These are phyloP conservation scores for Lepus oiostolus DNA, from an alignment of 2,797 vertebrate species.

Conservation along the genomic window DNA sequence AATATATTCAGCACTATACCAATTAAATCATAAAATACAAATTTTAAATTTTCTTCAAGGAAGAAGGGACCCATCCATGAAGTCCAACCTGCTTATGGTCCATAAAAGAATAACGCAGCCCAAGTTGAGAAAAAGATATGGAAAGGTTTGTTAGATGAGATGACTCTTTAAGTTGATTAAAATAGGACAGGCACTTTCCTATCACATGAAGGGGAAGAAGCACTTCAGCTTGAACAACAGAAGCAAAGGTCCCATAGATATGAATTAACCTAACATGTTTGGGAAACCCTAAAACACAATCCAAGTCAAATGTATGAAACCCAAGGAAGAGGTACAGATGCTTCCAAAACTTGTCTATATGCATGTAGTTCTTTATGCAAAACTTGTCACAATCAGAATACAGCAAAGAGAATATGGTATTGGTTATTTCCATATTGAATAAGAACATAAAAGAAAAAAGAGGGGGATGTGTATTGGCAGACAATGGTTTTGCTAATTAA, in stretches of 20 bases:
- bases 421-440: constrained; percentile 3
- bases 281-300: background rate
- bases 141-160: background rate
- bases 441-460: background rate
- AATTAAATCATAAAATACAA: constrained; percentile 14
- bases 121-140: background rate
- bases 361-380: background rate
- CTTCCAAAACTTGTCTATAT: background rate
- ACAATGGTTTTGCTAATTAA: background rate
- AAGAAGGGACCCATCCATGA: background rate
- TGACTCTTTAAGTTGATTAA: background rate
- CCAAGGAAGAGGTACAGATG: background rate
- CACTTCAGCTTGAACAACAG: background rate
- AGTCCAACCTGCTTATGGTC: background rate
- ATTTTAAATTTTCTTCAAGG: background rate
- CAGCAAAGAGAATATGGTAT: background rate
- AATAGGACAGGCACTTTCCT: background rate
- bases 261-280: background rate
- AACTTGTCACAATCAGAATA: background rate
- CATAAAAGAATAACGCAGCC: background rate
- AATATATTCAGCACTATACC: background rate
- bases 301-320: background rate
- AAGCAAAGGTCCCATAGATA: background rate
- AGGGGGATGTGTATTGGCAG: background rate
- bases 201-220: background rate